Base-by-base conservation (phyloP, 1,140 invertebrate species). In the Amphibalanus amphitrite region DNA sequence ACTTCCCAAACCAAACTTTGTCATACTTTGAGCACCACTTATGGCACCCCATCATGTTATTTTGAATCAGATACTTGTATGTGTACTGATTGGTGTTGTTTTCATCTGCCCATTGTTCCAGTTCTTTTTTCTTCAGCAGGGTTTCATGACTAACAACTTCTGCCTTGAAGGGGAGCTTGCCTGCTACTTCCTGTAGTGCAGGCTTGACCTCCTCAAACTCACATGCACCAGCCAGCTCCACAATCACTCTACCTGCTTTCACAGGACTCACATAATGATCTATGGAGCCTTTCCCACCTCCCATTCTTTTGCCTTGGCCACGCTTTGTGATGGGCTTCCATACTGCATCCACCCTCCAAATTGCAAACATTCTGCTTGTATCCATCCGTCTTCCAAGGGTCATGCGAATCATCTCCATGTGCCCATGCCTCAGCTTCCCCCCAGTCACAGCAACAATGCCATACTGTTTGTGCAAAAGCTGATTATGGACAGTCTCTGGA, bases 291-390 rank as follows among this genome's bases (percentile, higher is more conserved):
- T 99, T 99, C 13, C 97, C 97, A 76, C 93, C 92, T 71, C 97
- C 97, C 89, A 97, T 93, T 76, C 93, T 82, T 70, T 89, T 86
- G 4, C 96, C 96, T 81, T 88, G 87, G 0, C 91, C 89, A 83
- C 95, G 95, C 79, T 90, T 94, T 0, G 93, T 91, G 8, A 96
- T 80, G 20, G 95, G 89, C 78, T 97, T 93, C 95, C 96, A 99
- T 0, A 95, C 95, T 0, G 92, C 80, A 79, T 95, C 92, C 1
- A 99, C 82, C 75, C 97, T 83, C 94, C 94, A 99, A 33, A 95
- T 84, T n/a, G 93, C 93, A 85, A 97, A 98, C 86, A 90, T 92
- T 75, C 84, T 85, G 71, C 83, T 86, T 29, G 83, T 79, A 76
- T 96, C 88, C 76, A 98, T 85, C 75, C 89, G 88, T 69, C 88